Evolutionary conservation across 2,797 vertebrate species (phyloP).

Genomic region (Chrysocyon brachyurus): DNA sequence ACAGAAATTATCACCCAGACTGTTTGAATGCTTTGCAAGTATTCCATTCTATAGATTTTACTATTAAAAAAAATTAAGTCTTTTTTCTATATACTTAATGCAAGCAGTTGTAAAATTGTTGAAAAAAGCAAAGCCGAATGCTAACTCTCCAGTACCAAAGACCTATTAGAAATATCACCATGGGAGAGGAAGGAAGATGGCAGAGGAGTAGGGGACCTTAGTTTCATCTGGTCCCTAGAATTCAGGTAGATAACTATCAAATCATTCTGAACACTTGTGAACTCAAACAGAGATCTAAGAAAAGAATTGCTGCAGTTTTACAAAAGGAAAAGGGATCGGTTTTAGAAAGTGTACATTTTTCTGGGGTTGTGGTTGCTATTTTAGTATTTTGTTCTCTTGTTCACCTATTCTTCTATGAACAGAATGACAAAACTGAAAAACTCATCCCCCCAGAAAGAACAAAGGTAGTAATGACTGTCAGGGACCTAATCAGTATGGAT

Average conservation of each 20-base stretch:
- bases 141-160: background rate
- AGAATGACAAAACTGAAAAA: background rate
- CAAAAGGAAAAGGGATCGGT: background rate
- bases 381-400: background rate
- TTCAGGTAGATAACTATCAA: background rate
- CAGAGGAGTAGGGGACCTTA: background rate
- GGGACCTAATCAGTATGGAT: background rate
- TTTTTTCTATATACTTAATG: conserved; percentile 38
- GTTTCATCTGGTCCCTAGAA: background rate
- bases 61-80: background rate
- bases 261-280: background rate
- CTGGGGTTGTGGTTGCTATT: background rate
- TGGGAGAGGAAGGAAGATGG: background rate
- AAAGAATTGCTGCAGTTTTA: background rate
- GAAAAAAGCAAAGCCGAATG: conserved; percentile 52
- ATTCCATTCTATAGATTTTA: conserved; percentile 50
- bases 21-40: conserved; percentile 57
- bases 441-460: background rate
- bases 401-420: background rate
- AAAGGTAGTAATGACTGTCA: background rate
- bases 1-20: conserved; percentile 72
- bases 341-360: background rate
- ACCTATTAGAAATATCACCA: conserved; percentile 13
- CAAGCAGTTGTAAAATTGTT: conserved; percentile 51
- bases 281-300: background rate